Base-by-base conservation (phyloP, 2,113 vertebrate species). In the Sinosuthora webbiana region DNA sequence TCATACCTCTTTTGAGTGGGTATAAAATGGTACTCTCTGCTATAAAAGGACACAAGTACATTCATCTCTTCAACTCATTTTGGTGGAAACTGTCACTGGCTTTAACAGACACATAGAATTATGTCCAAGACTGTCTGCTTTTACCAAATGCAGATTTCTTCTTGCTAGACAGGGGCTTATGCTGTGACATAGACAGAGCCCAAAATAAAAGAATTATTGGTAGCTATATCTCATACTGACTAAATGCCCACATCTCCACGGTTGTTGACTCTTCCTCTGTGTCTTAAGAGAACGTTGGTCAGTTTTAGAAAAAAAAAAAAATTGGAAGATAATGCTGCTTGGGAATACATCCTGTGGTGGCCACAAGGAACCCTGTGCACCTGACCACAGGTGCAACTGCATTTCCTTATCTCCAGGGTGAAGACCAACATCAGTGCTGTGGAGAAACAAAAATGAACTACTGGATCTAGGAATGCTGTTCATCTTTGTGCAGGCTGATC, bases 1-100 rank as follows among this genome's bases (percentile, higher is more conserved):
- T 85, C 39, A 56, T 33, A 35, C 4, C 8, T 83, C 30, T 59
- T 71, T 76, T 50, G 12, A 52, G 21, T 15, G 6, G 13, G 3
- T 49, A n/a, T 57, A n/a, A 81, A 83, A 53, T 18, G 9, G 2
- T n/a, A 27, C 8, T 67, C 8, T 7, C 7, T 45, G 20, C 15
- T n/a, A 27, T 23, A 67, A 70, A 59, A 44, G 5, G 69, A 45
- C 15, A 42, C 4, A 49, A 44, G 11, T 2, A 1, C 0, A 0
- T 75, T 71, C 7, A 33, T 53, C 11, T 70, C 11, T 35, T 28
- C 10, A 57, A 7, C 6, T 35, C 27, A 25, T 9, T 67, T 90
- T 3, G 12, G 20, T 2, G 11, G 31, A 12, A 83, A 62, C 27
- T 80, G 17, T 35, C 50, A 45, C 25, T 52, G 19, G 3, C 6